These are phyloP conservation scores for Cepaea hortensis DNA, from an alignment of 2,888 invertebrate species.

Conservation along the genomic window DNA sequence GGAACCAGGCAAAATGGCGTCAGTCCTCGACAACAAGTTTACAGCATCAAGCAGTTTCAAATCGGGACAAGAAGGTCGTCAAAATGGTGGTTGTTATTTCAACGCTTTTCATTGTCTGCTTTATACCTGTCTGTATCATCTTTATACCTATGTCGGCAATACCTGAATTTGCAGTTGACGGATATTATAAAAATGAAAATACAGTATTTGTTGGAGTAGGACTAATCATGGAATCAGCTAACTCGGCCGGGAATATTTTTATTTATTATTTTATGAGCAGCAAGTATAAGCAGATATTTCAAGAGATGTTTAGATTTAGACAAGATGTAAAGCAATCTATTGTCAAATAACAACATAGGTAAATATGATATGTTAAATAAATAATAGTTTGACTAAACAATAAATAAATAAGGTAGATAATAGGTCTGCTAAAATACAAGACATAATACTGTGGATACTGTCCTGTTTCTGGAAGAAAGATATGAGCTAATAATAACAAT, in stretches of 20 bases:
- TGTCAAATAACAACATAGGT: too few relatives aligned
- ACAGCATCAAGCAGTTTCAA: not conserved
- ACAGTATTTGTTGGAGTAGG: not conserved
- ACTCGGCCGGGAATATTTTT: slow-evolving; percentile 11
- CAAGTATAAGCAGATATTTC: not conserved
- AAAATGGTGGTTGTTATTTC: slow-evolving; percentile 32
- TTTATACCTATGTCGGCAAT: not conserved
- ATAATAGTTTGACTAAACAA: too few relatives aligned
- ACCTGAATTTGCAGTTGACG: slow-evolving; percentile 8
- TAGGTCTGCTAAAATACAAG: too few relatives aligned
- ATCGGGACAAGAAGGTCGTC: not conserved
- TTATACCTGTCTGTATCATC: not conserved
- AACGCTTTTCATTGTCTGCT: not conserved
- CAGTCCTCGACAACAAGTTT: not conserved
- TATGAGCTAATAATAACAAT: too few relatives aligned
- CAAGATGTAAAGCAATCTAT: too few relatives aligned
- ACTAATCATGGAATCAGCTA: slow-evolving; percentile 3
- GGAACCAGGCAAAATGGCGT: slow-evolving; percentile 6
- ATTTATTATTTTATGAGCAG: slow-evolving; percentile 24
- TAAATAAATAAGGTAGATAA: too few relatives aligned
- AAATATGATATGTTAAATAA: too few relatives aligned
- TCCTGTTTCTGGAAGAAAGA: too few relatives aligned
- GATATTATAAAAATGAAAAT: not conserved
- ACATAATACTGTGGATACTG: too few relatives aligned
- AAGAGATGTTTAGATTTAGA: not conserved